Conservation (phyloP, 2,113 vertebrate genomes). For the Salvelinus sp. region DNA sequence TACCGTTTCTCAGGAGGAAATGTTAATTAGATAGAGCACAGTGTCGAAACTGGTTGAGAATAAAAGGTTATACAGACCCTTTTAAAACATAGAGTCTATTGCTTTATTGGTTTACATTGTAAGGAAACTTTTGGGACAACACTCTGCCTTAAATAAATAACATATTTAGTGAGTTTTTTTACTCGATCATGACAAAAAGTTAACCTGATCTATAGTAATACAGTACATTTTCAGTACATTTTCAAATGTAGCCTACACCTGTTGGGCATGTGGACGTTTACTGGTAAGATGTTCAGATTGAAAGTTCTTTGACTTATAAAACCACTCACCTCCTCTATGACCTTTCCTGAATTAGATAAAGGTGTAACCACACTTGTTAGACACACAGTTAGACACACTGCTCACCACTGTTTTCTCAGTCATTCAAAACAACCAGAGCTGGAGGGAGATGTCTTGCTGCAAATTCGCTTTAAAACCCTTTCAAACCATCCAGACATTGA, state of each 20-base stretch:
- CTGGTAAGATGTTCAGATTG: too few species aligned
- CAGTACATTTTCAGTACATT: too few species aligned
- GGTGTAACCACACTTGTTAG: neutral
- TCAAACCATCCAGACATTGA: slow-evolving; percentile 9
- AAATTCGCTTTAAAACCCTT: neutral
- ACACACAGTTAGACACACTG: neutral
- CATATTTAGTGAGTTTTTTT: neutral
- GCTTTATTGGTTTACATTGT: too few species aligned
- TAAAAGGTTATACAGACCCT: neutral
- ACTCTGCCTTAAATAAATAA: too few species aligned
- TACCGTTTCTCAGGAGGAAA: neutral
- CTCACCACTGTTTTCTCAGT: neutral
- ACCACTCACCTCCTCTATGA: neutral
- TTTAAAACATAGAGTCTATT: too few species aligned
- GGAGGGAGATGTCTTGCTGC: neutral
- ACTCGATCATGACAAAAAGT: neutral
- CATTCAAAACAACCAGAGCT: neutral
- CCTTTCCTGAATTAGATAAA: neutral
- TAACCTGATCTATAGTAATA: too few species aligned
- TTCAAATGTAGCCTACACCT: too few species aligned
- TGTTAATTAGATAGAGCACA: neutral
- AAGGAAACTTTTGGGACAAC: too few species aligned
- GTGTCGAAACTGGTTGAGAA: neutral
- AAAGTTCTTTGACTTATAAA: too few species aligned
- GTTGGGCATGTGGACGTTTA: too few species aligned